phyloP scores from a whole-genome alignment of 2,113 vertebrate species.

The Megaceryle maxima region DNA sequence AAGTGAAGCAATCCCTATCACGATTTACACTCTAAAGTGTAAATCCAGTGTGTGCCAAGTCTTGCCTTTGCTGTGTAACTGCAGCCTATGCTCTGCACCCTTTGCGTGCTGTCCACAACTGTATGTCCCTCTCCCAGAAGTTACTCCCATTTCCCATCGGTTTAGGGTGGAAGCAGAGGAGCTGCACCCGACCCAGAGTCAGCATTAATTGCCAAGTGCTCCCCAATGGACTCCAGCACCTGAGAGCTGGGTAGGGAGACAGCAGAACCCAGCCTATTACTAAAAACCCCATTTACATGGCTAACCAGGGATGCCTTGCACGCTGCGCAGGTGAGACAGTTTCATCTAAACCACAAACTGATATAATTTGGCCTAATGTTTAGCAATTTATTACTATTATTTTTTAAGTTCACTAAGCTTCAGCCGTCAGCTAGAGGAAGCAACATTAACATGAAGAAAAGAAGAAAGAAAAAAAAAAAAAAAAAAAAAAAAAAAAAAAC shows the following conservation, averaged over 20 bases:
- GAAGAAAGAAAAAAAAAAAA: too few relatives aligned
- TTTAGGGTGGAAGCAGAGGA: background rate
- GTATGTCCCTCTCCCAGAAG: background rate
- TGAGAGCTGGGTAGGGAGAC: background rate
- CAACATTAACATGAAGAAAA: too few relatives aligned
- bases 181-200: fast-evolving
- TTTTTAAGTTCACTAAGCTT: background rate
- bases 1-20: background rate
- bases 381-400: background rate
- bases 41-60: background rate
- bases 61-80: background rate
- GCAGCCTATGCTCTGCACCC: background rate
- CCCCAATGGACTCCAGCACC: background rate
- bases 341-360: background rate
- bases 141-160: background rate
- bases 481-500: background rate
- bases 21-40: background rate
- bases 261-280: background rate
- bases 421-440: background rate
- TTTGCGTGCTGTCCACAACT: background rate
- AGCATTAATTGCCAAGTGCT: background rate
- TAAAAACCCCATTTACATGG: background rate
- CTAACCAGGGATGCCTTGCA: background rate
- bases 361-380: background rate
- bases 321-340: background rate